Base-by-base conservation (phyloP, 2,888 invertebrate species). In the Mesodorylaimus sp. region DNA sequence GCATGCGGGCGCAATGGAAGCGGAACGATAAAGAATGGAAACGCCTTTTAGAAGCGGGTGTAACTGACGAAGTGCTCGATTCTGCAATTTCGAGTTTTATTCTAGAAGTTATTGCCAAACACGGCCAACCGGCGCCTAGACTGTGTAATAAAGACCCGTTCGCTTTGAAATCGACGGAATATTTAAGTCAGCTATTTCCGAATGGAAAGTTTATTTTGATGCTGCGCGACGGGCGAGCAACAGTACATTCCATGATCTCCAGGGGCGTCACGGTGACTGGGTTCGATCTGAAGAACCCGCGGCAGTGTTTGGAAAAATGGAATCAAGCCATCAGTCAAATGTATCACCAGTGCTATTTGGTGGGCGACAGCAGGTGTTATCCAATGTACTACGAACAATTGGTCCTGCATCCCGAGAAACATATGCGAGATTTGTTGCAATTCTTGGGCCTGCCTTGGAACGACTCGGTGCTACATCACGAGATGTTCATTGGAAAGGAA, bases 111-210 rank as follows among this genome's bases (percentile, higher is more conserved):
- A 89, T 93, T 61, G 88, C 86, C 52, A 80, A 83, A 58, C 93
- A 97, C 72, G 95, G 95, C 41, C 19, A 3, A 25, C 41, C 49
- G 19, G 49, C 49, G 10, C 79, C 84, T 53, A 75, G 91, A 47
- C 77, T 95, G 55, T 97, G 97, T 75, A 97, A 97, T 75, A 97
- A 97, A 73, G 97, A 97, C 73, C 97, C 97, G 47, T 79, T 97
- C 58, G 91, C 91, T 51, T 77, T 97, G 59, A 93, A 93, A 73
- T 89, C 89, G 77, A 89, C 89, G 65, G 80, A 82, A 48, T 95
- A 87, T 70, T 80, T 99, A 61, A 78, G 84, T 55, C 83, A 86
- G 66, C 75, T 97, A 53, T 99, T 97, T 73, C 95, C 97, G 43
- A 88, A 89, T 67, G 83, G 91, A 52, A 93, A 93, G 73, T 97